These are phyloP conservation scores for Caerostris darwini DNA, from an alignment of 1,140 invertebrate genomes.

Conservation along the genomic window DNA sequence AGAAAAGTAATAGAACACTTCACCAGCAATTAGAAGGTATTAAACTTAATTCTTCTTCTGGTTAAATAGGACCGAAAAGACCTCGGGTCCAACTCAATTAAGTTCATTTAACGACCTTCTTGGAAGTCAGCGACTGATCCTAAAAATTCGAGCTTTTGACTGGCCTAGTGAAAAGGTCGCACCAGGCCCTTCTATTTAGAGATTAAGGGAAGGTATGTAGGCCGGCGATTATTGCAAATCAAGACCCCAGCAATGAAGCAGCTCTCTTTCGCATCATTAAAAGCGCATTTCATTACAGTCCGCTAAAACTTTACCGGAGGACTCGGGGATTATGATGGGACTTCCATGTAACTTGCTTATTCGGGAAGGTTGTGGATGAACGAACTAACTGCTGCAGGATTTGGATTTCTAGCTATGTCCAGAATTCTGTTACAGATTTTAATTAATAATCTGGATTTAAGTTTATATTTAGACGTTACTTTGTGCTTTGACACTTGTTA, in stretches of 20 bases:
- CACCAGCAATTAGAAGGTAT: not conserved
- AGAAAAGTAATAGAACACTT: not conserved
- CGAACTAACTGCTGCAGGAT: too few relatives aligned
- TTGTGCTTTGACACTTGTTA: too few relatives aligned
- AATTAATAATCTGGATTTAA: too few relatives aligned
- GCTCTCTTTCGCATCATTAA: constrained; percentile 1
- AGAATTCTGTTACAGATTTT: too few relatives aligned
- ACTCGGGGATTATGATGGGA: too few relatives aligned
- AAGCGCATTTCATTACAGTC: not conserved
- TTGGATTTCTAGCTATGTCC: too few relatives aligned
- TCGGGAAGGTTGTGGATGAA: too few relatives aligned
- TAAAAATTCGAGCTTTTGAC: not conserved
- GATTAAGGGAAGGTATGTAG: not conserved
- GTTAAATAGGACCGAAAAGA: not conserved
- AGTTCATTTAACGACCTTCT: not conserved
- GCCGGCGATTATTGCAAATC: not conserved
- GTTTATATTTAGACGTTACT: too few relatives aligned
- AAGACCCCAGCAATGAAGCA: not conserved
- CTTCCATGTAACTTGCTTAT: too few relatives aligned
- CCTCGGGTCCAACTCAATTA: not conserved
- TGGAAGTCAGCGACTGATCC: not conserved
- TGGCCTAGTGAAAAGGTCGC: not conserved
- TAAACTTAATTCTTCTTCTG: not conserved
- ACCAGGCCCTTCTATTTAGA: not conserved
- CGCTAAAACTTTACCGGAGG: too few relatives aligned